A percentile compares a stretch with the other conserved stretches of the same genome.
Evolutionary conservation across 2,113 vertebrate genomes (phyloP).

Genomic region (Paramormyrops kingsleyae): DNA sequence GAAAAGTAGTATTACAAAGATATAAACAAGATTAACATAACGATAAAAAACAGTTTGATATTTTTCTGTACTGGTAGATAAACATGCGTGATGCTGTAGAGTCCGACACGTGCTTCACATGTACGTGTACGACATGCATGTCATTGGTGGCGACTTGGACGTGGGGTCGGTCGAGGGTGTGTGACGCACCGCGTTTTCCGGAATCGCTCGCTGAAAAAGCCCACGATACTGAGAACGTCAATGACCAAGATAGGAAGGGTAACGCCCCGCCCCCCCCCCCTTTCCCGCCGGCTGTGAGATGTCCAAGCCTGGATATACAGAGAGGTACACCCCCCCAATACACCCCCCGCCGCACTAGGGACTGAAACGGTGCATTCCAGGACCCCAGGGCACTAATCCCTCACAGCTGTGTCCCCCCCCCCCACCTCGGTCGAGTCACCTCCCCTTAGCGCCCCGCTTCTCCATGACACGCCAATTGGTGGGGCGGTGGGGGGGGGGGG

Average conservation of each 20-base stretch:
- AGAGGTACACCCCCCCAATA: background rate
- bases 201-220: background rate
- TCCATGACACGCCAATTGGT: background rate
- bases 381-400: conserved; percentile 21
- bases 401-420: conserved; percentile 12
- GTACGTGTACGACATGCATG: background rate
- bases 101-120: background rate
- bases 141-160: background rate
- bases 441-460: background rate
- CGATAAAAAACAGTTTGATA: background rate
- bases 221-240: background rate
- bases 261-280: background rate
- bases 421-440: background rate
- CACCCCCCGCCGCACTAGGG: background rate
- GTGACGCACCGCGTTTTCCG: background rate
- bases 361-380: conserved; percentile 11
- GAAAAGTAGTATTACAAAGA: background rate
- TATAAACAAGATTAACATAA: background rate
- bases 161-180: background rate
- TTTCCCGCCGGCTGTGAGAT: background rate
- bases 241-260: background rate
- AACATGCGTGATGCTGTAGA: background rate
- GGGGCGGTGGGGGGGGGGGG: too few relatives aligned
- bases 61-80: background rate
- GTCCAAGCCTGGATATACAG: background rate